Conservation (phyloP, 1,140 invertebrate species). For the Ceratoteleas bidentatus region DNA sequence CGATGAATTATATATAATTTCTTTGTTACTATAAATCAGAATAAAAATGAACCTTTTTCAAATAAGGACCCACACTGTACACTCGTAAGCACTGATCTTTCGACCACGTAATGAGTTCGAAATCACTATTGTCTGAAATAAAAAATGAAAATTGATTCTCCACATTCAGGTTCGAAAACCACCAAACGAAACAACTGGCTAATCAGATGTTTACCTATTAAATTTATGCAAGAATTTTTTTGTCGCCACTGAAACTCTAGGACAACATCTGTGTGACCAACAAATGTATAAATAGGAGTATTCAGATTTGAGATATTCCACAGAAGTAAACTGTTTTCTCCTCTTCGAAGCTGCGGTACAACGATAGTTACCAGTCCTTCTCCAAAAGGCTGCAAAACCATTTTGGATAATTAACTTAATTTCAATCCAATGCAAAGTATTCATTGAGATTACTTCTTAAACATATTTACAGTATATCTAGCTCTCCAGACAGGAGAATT, state of each 20-base stretch:
- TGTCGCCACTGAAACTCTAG: constrained; percentile 96
- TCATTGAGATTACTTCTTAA: no score
- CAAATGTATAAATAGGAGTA: constrained; percentile 91
- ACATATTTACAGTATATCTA: constrained; percentile 87
- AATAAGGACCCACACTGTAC: constrained; percentile 92
- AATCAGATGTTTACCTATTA: constrained; percentile 44
- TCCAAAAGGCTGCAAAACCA: constrained; percentile 89
- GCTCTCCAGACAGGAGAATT: constrained; percentile 96
- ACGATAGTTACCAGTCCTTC: constrained; percentile 95
- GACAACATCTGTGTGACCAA: constrained; percentile 96
- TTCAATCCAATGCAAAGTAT: no score
- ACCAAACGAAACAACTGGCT: no score
- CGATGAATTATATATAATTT: no score
- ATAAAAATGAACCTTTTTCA: constrained; percentile 88
- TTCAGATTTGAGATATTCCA: constrained; percentile 89
- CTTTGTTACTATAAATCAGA: no score
- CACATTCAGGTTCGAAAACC: no score
- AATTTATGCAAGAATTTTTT: constrained; percentile 76
- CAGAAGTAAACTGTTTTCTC: constrained; percentile 90
- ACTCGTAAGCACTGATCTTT: constrained; percentile 95
- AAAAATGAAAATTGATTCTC: constrained; percentile 7
- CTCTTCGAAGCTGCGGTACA: constrained; percentile 89
- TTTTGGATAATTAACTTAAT: not conserved
- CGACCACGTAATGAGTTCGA: constrained; percentile 97
- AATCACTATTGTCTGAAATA: constrained; percentile 83